Conservation (phyloP, 2,888 invertebrate genomes). For the Achlya flavicornis region DNA sequence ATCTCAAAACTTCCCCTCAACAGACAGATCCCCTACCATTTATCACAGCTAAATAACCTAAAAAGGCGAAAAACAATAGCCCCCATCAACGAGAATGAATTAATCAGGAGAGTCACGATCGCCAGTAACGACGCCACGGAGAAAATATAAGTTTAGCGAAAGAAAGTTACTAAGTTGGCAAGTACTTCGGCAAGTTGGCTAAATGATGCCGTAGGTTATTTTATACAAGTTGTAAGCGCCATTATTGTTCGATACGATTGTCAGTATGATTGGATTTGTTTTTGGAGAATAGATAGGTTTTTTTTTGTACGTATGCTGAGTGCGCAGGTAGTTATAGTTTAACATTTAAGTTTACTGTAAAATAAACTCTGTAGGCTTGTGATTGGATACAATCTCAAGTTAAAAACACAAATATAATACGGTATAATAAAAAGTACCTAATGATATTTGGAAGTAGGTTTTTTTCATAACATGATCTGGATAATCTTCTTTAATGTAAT, state of each 20-base stretch:
- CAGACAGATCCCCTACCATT: slow-evolving; percentile 54
- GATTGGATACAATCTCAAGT: too few species aligned
- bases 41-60: slow-evolving; percentile 54
- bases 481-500: too few species aligned
- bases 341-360: background rate
- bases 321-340: background rate
- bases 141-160: slow-evolving; percentile 62
- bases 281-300: slow-evolving; percentile 28
- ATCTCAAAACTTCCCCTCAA: slow-evolving; percentile 42
- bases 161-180: slow-evolving; percentile 51
- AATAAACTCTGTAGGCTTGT: too few species aligned
- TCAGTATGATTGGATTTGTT: slow-evolving; percentile 52
- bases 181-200: slow-evolving; percentile 39
- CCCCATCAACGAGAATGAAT: slow-evolving; percentile 55
- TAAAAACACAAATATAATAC: too few species aligned
- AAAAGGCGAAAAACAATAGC: slow-evolving; percentile 63
- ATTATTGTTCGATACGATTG: slow-evolving; percentile 47
- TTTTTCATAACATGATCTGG: too few species aligned
- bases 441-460: too few species aligned
- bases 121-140: slow-evolving; percentile 72
- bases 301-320: slow-evolving; percentile 15
- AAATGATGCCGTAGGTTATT: slow-evolving; percentile 62
- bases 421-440: too few species aligned
- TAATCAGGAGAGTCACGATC: slow-evolving; percentile 78
- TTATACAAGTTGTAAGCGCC: slow-evolving; percentile 58